These are phyloP conservation scores for Malurus melanocephalus DNA, from an alignment of 2,113 vertebrate genomes.

Conservation along the genomic window DNA sequence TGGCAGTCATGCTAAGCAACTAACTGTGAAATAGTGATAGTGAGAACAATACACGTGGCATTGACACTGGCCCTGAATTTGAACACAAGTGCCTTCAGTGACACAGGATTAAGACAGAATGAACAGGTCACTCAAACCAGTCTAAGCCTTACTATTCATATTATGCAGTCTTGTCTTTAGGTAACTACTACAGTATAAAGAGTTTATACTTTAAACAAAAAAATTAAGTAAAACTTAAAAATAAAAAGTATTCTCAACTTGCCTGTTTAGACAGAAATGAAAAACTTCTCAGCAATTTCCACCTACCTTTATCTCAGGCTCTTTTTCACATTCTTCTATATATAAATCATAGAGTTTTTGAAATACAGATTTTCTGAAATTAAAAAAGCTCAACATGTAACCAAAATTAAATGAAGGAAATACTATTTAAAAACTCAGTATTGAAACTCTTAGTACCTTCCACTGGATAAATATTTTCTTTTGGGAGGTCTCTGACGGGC, in stretches of 20 bases:
- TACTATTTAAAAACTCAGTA: neutral
- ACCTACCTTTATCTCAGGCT: constrained; percentile 95
- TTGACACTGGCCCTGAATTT: neutral
- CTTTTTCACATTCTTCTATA: constrained; percentile 98
- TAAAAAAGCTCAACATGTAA: constrained; percentile 25
- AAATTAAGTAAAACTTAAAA: neutral
- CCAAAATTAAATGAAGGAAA: constrained; percentile 8
- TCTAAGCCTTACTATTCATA: neutral
- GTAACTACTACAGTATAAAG: neutral
- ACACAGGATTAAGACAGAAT: neutral
- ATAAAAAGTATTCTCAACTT: neutral
- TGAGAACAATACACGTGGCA: neutral
- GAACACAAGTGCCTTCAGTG: neutral
- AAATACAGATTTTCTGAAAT: constrained; percentile 90
- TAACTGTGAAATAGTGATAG: neutral
- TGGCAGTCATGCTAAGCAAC: neutral
- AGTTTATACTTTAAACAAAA: neutral
- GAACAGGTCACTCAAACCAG: neutral
- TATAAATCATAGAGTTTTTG: constrained; percentile 98
- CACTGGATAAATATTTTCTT: constrained; percentile 87
- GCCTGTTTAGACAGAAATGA: neutral
- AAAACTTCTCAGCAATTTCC: neutral
- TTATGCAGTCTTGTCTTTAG: neutral
- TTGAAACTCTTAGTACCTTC: constrained; percentile 71
- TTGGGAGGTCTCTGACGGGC: constrained; percentile 93